Base-by-base conservation (phyloP, 2,113 vertebrate species). In the Pseudopipra pipra region DNA sequence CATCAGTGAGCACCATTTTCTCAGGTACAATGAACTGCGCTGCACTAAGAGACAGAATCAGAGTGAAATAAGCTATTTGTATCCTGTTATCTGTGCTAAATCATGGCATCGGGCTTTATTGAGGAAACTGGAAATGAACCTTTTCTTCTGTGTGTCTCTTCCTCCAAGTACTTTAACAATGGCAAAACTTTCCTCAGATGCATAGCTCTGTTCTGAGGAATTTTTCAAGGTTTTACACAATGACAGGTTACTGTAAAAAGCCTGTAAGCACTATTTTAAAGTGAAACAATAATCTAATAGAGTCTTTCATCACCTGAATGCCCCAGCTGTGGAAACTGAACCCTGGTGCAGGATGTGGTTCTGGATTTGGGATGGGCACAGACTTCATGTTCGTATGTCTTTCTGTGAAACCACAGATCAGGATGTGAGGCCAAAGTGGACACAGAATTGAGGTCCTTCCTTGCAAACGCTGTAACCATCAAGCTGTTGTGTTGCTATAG, bases 1-100 rank as follows among this genome's bases (percentile, higher is more conserved):
- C 87, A 89, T 98, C 96, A 96, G 90, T 96, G 95, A 97, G 95
- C 95, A 89, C 97, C 97, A 97, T 98, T 98, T 98, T 98, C 96
- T 93, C 97, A 98, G 97, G 97, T 98, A 98, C 97, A 98, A 96
- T 98, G 96, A 97, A 97, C 97, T 92, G 86, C 14, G 19, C 84
- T 97, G 95, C 97, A 96, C 95, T 98, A 92, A 98, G 97, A 96
- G 97, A 97, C 95, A 97, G 93, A 97, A 97, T 95, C 92, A 96
- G 94, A 93, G 86, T 77, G 86, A 96, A 98, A 97, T 93, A 76
- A 96, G 88, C 90, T 90, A 82, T 97, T 97, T 97, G 89, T 96
- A 94, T 96, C 88, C 84, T 95, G 88, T 98, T 98, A 96, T 97
- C 97, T 95, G 90, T 97, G 89, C 79, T 95, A 85, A 93, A 95